Evolutionary conservation across 2,113 vertebrate species (phyloP), one percentile per base, ranked within the genome.

Genomic region (Pseudois nayaur): DNA sequence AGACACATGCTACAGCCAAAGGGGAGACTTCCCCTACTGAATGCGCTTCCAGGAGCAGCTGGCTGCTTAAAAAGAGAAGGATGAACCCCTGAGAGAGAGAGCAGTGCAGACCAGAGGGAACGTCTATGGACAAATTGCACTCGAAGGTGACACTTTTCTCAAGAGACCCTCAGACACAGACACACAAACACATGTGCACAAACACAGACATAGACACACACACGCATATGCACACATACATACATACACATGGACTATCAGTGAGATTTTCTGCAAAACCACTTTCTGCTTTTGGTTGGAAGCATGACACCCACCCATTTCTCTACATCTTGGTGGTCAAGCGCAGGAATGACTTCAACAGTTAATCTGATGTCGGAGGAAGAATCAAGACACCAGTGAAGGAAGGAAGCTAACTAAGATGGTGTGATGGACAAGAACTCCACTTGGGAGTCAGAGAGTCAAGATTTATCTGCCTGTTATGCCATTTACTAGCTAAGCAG

Each of bases 361-460:
- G 25, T 64, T 29, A 4, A 27, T 55, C 16, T 60, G 64, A 86
- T 55, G 52, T 17, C 16, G 3, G 7, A 12, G 52, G 17, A 25
- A 36, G 45, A 33, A 2, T 29, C 17, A 1, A 12, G 40, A 13
- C 25, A 27, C 7, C 14, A 33, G 3, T 14, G 16, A 67, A 78
- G 11, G 17, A 15, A 36, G 92, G 15, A 40, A 25, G 27, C 3
- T 27, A 5, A 21, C 4, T 71, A 11, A 71, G 67, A 14, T 40
- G 48, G 3, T 4, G 0, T 27, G 45, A n/a, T 21, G 0, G 33
- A 5, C 57, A 13, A 17, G 71, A 3, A 1, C 10, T 55, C 8
- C 40, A 1, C 0, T 1, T 40, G 7, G n/a, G 33, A 6, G n/a
- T 55, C n/a, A 36, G 45, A 87, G 23, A 81, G 55, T 23, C 57